Base-by-base conservation (phyloP, 2,888 invertebrate genomes). In the Lottia scabra region DNA sequence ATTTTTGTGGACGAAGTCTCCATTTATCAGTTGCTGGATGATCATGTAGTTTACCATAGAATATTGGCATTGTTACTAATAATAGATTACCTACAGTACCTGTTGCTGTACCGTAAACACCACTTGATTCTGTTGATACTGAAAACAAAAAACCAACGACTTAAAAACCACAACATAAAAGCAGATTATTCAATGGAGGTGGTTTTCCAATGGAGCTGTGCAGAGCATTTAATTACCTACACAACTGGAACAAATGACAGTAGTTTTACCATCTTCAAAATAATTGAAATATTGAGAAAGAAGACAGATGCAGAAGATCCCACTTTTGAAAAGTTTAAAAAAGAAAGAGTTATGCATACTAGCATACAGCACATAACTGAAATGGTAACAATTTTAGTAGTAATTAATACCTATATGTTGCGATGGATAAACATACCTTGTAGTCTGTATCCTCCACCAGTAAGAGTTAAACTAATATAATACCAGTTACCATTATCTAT, bases 401-500 rank as follows among this genome's bases (percentile, higher is more conserved):
- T 4, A 4, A 30, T 4, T 2, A 30, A 2, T 30, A 30, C 30
- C 2, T 38, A 10, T 6, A 38, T 2, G 10, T 38, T 38, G 0
- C 10, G 10, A 38, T 5, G 38, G 10, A 38, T 38, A 38, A 38
- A 67, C 74, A 46, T 73, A 86, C 84, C 79, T 72, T 80, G 74
- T 10, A 84, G 26, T 44, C 74, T 77, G 71, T 83, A 82, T 12
- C 78, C 75, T 15, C 81, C 81, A 10, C 72, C 76, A 10, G 75
- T 73, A 63, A 85, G 71, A 44, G 74, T 72, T 8, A 82, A 46
- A 26, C 74, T 68, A 10, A 85, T 78, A n/a, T 74, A 75, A 71
- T 81, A 80, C 87, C 87, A 87, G 46, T 83, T 81, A 2, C 83
- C 84, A 74, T 76, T 74, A 62, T 74, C 70, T n/a, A 85, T 73